Conservation (phyloP, 2,888 invertebrate genomes). For the Sarcophaga variegata region DNA sequence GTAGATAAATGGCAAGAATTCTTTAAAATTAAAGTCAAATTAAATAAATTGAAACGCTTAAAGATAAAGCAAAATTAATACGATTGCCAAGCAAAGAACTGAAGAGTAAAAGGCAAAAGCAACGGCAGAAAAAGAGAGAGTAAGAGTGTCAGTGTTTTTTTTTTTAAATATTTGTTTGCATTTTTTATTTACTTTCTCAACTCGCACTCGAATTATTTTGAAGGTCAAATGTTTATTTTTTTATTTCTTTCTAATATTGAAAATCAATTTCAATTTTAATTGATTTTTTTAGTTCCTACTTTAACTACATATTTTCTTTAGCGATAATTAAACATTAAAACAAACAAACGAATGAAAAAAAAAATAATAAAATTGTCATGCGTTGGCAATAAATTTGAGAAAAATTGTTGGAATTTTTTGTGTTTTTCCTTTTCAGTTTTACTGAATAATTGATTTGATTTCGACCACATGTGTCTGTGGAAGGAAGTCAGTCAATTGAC, state of each 20-base stretch:
- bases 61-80: neutral
- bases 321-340: no score
- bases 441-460: neutral
- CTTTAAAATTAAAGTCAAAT: neutral
- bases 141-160: no score
- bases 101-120: no score
- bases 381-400: no score
- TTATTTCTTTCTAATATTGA: neutral
- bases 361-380: no score
- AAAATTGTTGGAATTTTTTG: neutral
- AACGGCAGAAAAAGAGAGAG: no score
- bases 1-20: neutral
- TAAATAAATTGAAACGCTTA: neutral
- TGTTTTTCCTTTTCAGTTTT: neutral
- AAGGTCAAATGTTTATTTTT: neutral
- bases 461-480: neutral
- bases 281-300: neutral
- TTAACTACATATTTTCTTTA: no score
- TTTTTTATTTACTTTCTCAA: no score
- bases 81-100: no score
- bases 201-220: neutral
- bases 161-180: no score
- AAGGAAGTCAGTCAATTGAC: neutral
- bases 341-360: no score
- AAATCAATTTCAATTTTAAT: neutral